Evolutionary conservation across 2,113 vertebrate species (phyloP).

Genomic region (Tragelaphus imberbis): DNA sequence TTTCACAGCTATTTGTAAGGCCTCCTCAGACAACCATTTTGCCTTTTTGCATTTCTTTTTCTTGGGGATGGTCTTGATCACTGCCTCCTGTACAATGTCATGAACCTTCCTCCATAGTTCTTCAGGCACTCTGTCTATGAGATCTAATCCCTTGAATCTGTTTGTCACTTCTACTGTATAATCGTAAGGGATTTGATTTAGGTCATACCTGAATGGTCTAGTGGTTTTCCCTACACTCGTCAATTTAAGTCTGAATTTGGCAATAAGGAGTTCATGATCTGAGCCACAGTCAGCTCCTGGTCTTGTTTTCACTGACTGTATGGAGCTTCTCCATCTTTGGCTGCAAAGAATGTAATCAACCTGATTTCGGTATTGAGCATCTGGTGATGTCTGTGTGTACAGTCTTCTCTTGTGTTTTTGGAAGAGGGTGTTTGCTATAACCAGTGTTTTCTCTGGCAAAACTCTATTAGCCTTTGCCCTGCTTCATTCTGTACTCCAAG

Average conservation of each 20-base stretch:
- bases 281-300: background rate
- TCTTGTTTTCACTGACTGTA: background rate
- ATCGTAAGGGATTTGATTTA: background rate
- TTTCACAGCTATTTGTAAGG: background rate
- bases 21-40: background rate
- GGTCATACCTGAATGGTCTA: background rate
- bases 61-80: background rate
- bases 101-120: background rate
- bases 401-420: background rate
- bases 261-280: background rate
- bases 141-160: background rate
- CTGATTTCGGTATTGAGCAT: background rate
- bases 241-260: background rate
- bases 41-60: background rate
- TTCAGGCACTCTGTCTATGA: background rate
- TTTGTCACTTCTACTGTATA: background rate
- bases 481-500: background rate
- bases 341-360: background rate
- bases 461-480: background rate
- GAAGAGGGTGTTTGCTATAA: background rate
- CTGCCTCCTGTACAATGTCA: background rate
- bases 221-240: background rate
- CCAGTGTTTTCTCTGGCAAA: background rate
- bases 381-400: background rate
- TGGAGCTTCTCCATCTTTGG: background rate